Conservation (phyloP, 2,888 invertebrate species). For the Leucozona laternaria region DNA sequence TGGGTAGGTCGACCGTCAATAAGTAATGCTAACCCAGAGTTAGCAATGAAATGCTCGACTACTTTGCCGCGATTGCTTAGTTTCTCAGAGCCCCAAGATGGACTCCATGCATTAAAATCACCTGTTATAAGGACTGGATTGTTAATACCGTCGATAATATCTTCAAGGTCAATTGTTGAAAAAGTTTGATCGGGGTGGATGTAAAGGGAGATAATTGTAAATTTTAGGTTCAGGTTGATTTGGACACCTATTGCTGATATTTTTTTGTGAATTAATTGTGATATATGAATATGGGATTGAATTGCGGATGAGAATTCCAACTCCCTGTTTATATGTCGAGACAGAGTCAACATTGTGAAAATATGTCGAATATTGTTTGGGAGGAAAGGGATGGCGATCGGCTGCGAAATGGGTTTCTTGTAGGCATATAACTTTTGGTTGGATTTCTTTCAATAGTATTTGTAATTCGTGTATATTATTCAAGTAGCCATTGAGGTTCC, state of each 20-base stretch:
- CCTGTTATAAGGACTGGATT: constrained; percentile 34
- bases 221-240: constrained; percentile 29
- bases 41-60: constrained; percentile 40
- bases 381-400: constrained; percentile 17
- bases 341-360: constrained; percentile 48
- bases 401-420: constrained; percentile 60
- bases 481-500: constrained; percentile 42
- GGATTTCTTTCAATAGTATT: constrained; percentile 29
- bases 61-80: constrained; percentile 35
- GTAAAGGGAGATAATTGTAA: constrained; percentile 50
- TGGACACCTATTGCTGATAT: constrained; percentile 44
- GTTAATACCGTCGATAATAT: constrained; percentile 16
- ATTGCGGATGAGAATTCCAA: constrained; percentile 57
- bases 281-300: constrained; percentile 54
- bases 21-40: constrained; percentile 36
- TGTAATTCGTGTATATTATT: constrained; percentile 43
- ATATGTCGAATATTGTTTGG: constrained; percentile 53
- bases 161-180: constrained; percentile 12
- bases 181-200: constrained; percentile 57
- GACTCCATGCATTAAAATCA: constrained; percentile 54
- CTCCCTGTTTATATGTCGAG: constrained; percentile 57
- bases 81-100: constrained; percentile 46
- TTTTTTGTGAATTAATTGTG: constrained; percentile 28
- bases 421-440: constrained; percentile 65
- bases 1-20: constrained; percentile 46